Percentiles rank a stretch among this genome's conserved stretches.
phyloP scores from a whole-genome alignment of 2,888 invertebrate genomes.

The Tromatobia lineatoria region DNA sequence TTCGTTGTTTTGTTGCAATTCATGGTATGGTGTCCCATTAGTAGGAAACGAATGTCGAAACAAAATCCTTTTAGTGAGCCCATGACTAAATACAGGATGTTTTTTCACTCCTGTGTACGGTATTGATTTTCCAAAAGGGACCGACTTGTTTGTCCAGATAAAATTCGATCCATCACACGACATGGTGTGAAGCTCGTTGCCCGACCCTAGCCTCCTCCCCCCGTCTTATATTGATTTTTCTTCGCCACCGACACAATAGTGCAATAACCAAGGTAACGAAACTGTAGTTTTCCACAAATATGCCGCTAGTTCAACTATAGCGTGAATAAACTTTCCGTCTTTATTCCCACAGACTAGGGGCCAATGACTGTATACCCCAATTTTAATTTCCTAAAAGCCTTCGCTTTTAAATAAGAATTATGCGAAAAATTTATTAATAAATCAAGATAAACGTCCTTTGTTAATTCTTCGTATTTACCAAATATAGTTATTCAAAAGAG shows the following conservation, averaged over 20 bases:
- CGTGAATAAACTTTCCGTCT: conserved; percentile 35
- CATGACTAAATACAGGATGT: conserved; percentile 37
- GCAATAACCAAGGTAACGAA: conserved; percentile 30
- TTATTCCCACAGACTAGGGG: conserved; percentile 28
- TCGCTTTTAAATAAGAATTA: background rate
- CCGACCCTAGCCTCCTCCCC: conserved; percentile 19
- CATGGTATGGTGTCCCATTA: background rate
- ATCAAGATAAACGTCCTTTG: too few relatives aligned
- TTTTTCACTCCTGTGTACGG: conserved; percentile 43
- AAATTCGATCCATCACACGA: conserved; percentile 60
- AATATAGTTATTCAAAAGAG: too few relatives aligned
- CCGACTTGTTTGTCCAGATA: conserved; percentile 47
- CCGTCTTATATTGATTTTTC: conserved; percentile 52
- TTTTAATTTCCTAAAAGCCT: background rate
- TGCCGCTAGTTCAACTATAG: background rate
- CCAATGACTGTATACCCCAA: conserved; percentile 44
- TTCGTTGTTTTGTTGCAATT: background rate
- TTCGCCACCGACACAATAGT: conserved; percentile 7
- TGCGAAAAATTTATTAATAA: too few relatives aligned
- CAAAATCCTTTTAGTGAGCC: conserved; percentile 28
- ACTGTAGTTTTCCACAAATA: conserved; percentile 18
- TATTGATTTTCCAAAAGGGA: conserved; percentile 59
- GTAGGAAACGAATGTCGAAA: conserved; percentile 2
- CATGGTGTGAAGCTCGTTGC: conserved; percentile 39
- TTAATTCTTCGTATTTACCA: too few relatives aligned